Evolutionary conservation across 1,140 invertebrate genomes (phyloP), one percentile per base, ranked within the genome.

Genomic region (Prorops nasuta): DNA sequence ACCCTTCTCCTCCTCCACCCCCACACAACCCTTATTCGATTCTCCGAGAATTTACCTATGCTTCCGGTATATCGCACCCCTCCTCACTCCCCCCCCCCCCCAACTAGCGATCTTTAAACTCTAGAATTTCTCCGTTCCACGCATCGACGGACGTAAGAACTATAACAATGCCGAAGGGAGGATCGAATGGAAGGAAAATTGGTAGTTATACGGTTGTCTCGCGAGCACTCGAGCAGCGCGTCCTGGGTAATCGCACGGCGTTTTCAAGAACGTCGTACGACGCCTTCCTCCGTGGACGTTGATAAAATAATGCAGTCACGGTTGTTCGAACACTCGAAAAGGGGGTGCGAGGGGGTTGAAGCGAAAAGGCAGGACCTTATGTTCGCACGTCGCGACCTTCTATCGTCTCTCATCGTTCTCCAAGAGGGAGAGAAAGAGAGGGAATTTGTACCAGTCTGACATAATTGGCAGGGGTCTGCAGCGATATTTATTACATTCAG

Each of bases 401-500:
- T n/a, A n/a, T n/a, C n/a, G n/a, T n/a, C n/a, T 43, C 44, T 48
- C 50, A 59, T 22, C 10, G 38, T 35, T 16, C 9, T 40, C 4
- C 9, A 15, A 34, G 8, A 15, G 7, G 16, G 28, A 42, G 16
- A 45, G 38, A 32, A 34, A 17, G 36, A 15, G 43, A 37, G 21
- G 14, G 15, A 44, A n/a, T 16, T 9, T 17, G n/a, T 3, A 15
- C 51, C 58, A 58, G 58, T 49, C 49, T 41, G 34, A 45, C 49
- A 70, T 72, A 72, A 72, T 72, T 72, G 70, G 63, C 70, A 69
- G 63, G 67, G 68, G 69, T 64, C 49, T 54, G 51, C 57, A 64
- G 66, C 61, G 66, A 72, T 72, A 72, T 72, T 72, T 72, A 72
- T 72, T 72, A 62, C 67, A 58, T 63, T 56, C 53, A 61, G 56